These are phyloP conservation scores for Nesogale talazaci DNA, from an alignment of 2,113 vertebrate genomes.

Conservation along the genomic window DNA sequence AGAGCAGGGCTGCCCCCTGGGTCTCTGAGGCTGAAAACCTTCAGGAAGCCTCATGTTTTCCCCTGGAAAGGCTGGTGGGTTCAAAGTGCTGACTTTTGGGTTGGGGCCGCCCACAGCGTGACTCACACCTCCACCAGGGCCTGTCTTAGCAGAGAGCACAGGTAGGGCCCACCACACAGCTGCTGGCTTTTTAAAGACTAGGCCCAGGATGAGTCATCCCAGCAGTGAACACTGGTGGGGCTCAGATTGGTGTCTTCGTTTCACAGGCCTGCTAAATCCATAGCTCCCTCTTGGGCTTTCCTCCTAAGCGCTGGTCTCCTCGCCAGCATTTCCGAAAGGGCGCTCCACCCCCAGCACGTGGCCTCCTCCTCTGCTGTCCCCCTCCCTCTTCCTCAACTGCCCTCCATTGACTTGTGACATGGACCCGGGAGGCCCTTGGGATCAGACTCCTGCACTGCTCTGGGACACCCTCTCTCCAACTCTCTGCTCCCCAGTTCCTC, in stretches of 20 bases:
- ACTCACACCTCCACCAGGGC: too few relatives aligned
- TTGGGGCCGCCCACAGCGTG: too few relatives aligned
- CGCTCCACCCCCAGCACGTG: background rate
- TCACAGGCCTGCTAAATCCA: background rate
- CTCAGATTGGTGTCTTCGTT: too few relatives aligned
- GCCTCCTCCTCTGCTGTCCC: background rate
- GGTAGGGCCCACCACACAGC: background rate
- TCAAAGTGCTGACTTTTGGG: too few relatives aligned
- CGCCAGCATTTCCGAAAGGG: background rate
- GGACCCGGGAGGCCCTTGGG: too few relatives aligned
- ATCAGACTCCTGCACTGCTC: background rate
- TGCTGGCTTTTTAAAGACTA: background rate
- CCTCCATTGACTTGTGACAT: background rate
- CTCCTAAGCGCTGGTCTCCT: background rate
- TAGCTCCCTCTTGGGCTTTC: background rate
- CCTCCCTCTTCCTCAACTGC: background rate
- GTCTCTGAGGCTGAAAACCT: too few relatives aligned
- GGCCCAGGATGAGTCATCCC: background rate
- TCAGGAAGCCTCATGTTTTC: too few relatives aligned
- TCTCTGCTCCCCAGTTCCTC: background rate
- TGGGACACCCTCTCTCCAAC: background rate
- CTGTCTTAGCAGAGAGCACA: background rate
- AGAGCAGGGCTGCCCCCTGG: too few relatives aligned
- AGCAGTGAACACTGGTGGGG: background rate
- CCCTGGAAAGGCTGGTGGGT: too few relatives aligned